These are phyloP conservation scores for Stictonetta naevosa DNA, from an alignment of 2,113 vertebrate genomes.

Conservation along the genomic window DNA sequence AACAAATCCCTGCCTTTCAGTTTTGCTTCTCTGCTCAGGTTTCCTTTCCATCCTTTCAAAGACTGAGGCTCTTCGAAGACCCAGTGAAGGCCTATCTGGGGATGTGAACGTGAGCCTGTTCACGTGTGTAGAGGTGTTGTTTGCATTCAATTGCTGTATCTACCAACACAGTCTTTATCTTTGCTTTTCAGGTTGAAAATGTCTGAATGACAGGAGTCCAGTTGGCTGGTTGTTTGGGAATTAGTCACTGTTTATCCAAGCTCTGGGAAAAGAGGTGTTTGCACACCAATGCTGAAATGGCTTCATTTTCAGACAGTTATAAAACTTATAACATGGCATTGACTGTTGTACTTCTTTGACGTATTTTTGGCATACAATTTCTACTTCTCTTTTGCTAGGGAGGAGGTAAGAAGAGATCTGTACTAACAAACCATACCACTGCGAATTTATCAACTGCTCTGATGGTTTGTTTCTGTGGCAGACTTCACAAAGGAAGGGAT, in stretches of 20 bases:
- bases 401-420: background rate
- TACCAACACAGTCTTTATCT: background rate
- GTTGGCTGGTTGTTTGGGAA: background rate
- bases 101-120: rapidly evolving
- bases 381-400: background rate
- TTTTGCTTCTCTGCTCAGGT: background rate
- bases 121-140: background rate
- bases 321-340: background rate
- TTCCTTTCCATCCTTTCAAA: rapidly evolving
- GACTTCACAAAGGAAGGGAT: background rate
- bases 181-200: background rate
- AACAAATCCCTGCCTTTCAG: background rate
- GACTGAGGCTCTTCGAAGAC: background rate
- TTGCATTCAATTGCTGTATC: background rate
- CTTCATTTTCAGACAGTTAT: background rate
- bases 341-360: background rate
- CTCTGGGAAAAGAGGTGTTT: background rate
- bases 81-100: background rate
- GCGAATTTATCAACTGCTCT: rapidly evolving
- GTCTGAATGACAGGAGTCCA: background rate
- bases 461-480: background rate
- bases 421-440: background rate
- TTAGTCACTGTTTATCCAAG: background rate
- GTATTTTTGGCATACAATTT: background rate
- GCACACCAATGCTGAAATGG: background rate